A percentile compares a stretch with the other conserved stretches of the same genome.
phyloP scores from a whole-genome alignment of 2,113 vertebrate genomes.

The Dromiciops gliroides region DNA sequence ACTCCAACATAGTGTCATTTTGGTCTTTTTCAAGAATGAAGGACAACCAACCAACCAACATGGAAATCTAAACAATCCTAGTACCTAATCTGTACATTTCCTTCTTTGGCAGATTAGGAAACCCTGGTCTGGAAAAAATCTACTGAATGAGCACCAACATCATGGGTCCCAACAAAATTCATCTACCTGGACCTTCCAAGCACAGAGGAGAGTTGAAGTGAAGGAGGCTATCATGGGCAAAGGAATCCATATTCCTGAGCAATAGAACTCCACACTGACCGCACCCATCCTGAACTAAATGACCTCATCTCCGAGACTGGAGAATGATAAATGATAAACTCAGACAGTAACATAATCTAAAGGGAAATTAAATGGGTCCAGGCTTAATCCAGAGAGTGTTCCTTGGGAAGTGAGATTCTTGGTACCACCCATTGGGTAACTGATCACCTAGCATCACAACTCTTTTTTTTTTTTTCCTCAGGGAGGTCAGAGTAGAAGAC shows the following conservation, averaged over 20 bases:
- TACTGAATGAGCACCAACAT: not conserved
- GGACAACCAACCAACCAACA: not conserved
- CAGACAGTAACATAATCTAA: slow-evolving; percentile 12
- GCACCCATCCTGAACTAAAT: not conserved
- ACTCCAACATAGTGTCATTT: not conserved
- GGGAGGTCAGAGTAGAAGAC: not conserved
- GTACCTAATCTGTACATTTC: not conserved
- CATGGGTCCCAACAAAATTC: not conserved
- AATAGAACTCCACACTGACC: not conserved
- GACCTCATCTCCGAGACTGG: slow-evolving; percentile 44
- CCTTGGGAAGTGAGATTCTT: not conserved
- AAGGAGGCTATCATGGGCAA: not conserved
- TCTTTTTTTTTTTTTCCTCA: not conserved
- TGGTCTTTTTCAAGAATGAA: not conserved
- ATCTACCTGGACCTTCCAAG: not conserved
- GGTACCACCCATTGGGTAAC: slow-evolving; percentile 24
- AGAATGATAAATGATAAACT: slow-evolving; percentile 28
- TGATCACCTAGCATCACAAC: not conserved
- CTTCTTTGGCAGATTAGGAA: not conserved
- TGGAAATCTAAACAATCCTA: not conserved
- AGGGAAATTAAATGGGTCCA: slow-evolving; percentile 20
- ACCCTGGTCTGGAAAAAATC: not conserved
- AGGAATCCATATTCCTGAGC: not conserved
- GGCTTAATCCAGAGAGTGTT: not conserved
- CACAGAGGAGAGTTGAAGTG: not conserved